Percentiles rank a stretch among this genome's conserved stretches.
These are phyloP conservation scores for Colletes collaris DNA, from an alignment of 2,888 invertebrate species.

Conservation along the genomic window DNA sequence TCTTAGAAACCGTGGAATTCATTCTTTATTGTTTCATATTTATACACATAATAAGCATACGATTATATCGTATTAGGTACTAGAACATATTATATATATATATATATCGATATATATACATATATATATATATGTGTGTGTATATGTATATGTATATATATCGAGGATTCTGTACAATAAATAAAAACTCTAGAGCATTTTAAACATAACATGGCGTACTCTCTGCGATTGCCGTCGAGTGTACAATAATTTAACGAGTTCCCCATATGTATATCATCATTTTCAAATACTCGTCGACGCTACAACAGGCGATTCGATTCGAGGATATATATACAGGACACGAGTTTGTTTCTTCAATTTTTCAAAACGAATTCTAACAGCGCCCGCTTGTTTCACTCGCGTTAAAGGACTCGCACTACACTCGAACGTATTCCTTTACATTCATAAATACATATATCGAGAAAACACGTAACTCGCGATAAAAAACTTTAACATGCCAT, in stretches of 20 bases:
- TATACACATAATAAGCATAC: slow-evolving; percentile 77
- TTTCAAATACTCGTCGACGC: not conserved
- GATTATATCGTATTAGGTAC: slow-evolving; percentile 71
- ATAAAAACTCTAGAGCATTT: slow-evolving; percentile 76
- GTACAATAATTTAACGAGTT: slow-evolving; percentile 64
- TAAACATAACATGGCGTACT: slow-evolving; percentile 72
- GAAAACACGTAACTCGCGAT: slow-evolving; percentile 14
- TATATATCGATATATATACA: slow-evolving; percentile 16
- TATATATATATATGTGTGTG: slow-evolving; percentile 42
- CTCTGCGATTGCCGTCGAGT: slow-evolving; percentile 60
- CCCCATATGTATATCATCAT: slow-evolving; percentile 37
- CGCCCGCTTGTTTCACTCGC: not conserved
- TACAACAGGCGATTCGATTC: not conserved
- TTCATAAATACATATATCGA: slow-evolving; percentile 18
- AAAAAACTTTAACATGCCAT: slow-evolving; percentile 7
- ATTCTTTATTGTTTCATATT: slow-evolving; percentile 72
- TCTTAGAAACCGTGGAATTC: slow-evolving; percentile 63
- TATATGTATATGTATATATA: slow-evolving; percentile 60
- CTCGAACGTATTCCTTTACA: slow-evolving; percentile 30
- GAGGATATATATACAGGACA: slow-evolving; percentile 37
- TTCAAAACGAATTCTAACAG: slow-evolving; percentile 40
- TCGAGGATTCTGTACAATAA: slow-evolving; percentile 76
- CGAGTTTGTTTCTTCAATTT: not conserved
- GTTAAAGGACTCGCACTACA: not conserved
- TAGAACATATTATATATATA: slow-evolving; percentile 52